Evolutionary conservation across 2,888 invertebrate genomes (phyloP), one percentile per base, ranked within the genome.

Genomic region (Chymomyza caudatula): DNA sequence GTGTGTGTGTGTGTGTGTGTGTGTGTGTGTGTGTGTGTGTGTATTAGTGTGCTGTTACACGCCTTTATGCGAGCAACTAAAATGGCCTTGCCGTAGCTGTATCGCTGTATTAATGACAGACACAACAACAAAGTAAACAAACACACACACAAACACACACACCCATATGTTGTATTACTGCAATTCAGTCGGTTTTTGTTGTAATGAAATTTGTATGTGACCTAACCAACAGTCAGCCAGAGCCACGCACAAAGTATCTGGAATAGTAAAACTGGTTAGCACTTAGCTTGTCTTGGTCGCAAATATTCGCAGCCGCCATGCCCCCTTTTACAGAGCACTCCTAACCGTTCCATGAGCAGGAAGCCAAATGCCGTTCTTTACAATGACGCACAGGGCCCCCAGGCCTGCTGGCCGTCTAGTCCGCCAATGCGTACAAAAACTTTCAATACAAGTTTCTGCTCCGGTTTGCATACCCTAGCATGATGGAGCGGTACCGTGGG

Each of bases 41-140:
- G 29, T 8, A 37, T n/a, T n/a, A n/a, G n/a, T n/a, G 11, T 47
- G 47, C 47, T 43, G 42, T 29, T 53, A 51, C 53, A 72, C 64
- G 60, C 66, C 49, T 63, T 52, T 25, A 63, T 55, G 11, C 61
- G 59, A 29, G 58, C 54, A 63, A 55, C 61, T 65, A 71, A 11
- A 65, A 55, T 84, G 79, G 82, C 79, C 79, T 86, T 80, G 86
- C 57, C 65, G 65, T 63, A 15, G 19, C 47, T 70, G 76, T 70
- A 25, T 54, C 69, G 73, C n/a, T n/a, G 55, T 62, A 69, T 65
- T 69, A 77, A 74, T 74, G 60, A 57, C 67, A 61, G 61, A 64
- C 61, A 68, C 72, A 66, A 63, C 29, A 37, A 37, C 29, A 29
- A 1, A 29, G 1, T 8, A 8, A 37, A 37, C 29, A 29, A 29